A percentile compares a stretch with the other conserved stretches of the same genome.
phyloP scores from a whole-genome alignment of 1,140 invertebrate genomes.

The Bombus picipes region DNA sequence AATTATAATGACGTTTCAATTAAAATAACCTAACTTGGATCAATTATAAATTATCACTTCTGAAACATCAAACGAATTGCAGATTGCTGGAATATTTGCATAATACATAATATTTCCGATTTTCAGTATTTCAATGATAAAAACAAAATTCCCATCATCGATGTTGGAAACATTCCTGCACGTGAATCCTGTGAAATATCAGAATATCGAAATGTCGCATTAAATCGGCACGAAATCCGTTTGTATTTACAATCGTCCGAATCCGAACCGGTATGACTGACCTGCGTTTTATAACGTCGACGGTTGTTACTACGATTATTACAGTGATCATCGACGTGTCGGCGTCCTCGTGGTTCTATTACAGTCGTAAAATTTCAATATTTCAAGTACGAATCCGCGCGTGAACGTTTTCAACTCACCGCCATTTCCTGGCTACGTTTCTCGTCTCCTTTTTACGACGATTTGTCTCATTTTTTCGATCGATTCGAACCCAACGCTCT shows the following conservation, averaged over 20 bases:
- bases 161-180: background rate
- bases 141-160: no score
- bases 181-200: background rate
- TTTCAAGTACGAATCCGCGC: slow-evolving; percentile 4
- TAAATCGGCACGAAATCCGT: slow-evolving; percentile 5
- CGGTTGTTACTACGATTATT: slow-evolving; percentile 38
- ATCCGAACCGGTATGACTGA: background rate
- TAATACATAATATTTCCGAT: no score
- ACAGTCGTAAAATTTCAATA: slow-evolving; percentile 22
- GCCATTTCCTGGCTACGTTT: background rate
- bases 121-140: no score
- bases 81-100: background rate
- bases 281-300: slow-evolving; percentile 33
- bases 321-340: background rate
- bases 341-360: background rate
- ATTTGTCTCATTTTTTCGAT: background rate
- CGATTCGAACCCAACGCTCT: background rate
- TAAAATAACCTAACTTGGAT: no score
- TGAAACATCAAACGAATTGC: no score
- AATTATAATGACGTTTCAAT: no score
- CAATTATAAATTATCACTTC: no score
- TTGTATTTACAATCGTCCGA: background rate
- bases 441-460: background rate
- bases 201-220: background rate
- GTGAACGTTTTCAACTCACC: background rate